phyloP scores from a whole-genome alignment of 2,113 vertebrate genomes.

The Tragelaphus buxtoni region DNA sequence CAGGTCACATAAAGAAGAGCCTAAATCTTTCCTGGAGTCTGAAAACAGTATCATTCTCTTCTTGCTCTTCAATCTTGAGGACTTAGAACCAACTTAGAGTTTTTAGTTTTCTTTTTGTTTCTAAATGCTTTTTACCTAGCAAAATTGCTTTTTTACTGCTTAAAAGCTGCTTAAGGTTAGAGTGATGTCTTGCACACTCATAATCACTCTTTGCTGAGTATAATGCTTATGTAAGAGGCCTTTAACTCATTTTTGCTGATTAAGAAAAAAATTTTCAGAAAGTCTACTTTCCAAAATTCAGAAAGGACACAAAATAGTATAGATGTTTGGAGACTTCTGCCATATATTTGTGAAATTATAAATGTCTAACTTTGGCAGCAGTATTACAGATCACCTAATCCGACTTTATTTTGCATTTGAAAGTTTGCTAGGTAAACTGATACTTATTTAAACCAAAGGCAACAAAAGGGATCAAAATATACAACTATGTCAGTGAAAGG shows the following conservation, averaged over 20 bases:
- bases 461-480: background rate
- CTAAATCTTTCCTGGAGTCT: background rate
- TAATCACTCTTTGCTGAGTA: background rate
- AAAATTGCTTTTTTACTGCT: background rate
- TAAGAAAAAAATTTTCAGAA: background rate
- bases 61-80: background rate
- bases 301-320: background rate
- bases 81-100: background rate
- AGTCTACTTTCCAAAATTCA: background rate
- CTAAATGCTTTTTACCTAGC: background rate
- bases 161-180: background rate
- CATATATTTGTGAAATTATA: background rate
- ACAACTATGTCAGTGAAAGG: background rate
- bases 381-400: background rate
- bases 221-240: background rate
- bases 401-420: background rate
- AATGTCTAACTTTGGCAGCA: background rate
- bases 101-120: background rate
- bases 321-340: background rate
- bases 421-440: background rate
- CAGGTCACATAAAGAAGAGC: background rate
- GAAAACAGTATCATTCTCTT: background rate
- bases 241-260: background rate
- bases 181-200: background rate
- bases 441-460: background rate